Evolutionary conservation across 30 jellyfish, hydroid and myxozoan genomes (phyloP), one percentile per base, ranked within the genome.

Genomic region (Mastigias papua): DNA sequence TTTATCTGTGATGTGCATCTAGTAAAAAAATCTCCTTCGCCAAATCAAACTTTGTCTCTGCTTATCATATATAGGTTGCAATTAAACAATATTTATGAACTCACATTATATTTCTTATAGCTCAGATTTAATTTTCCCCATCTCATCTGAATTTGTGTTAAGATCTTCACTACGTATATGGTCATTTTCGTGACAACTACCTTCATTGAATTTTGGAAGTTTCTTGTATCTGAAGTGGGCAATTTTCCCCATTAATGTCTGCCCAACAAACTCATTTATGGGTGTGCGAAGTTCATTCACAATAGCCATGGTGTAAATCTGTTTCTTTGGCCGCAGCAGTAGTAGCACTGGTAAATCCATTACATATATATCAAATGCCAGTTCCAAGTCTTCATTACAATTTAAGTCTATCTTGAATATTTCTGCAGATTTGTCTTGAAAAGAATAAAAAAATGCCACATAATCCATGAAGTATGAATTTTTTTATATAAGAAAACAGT

Each of bases 321-420:
- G 68, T 26, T 57, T 26, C 71, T 72, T 84, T 63, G 93, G 93
- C 23, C 93, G 70, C 62, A 84, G 81, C 21, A 84, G 2, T 7
- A 84, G 0, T 2, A 84, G 46, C 5, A 84, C 81, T 0, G 93
- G 93, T 5, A 70, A 58, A 11, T 84, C 93, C 61, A 32, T 84
- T 22, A 62, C 63, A 48, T 84, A 84, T 20, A 84, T 84, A 29
- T 84, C 93, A 63, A 84, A 84, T 4, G 66, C 20, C 23, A 84
- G 6, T 58, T 84, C 93, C 68, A 76, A 8, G 50, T 54, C 86
- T 84, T 84, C 93, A 60, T 84, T 84, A 51, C 93, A 84, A 28
- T 34, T 58, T 5, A 84, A n/a, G 60, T 84, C 87, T 48, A 84
- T 25, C 71, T 84, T 33, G 73, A 28, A 42, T 1, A 73, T 32